Evolutionary conservation across 2,888 invertebrate genomes (phyloP).

Genomic region (Spodoptera littoralis): DNA sequence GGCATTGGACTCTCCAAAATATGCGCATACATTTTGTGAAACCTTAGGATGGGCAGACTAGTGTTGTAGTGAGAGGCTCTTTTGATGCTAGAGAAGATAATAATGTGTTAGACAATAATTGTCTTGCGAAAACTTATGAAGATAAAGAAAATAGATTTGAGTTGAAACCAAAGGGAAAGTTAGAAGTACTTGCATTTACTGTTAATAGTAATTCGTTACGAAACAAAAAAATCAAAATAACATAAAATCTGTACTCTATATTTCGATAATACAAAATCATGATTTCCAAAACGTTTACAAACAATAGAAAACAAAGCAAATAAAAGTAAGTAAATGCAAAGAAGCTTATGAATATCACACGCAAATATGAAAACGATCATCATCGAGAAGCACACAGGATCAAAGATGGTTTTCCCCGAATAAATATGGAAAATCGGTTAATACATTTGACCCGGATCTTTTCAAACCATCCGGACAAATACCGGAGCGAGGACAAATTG

Average conservation of each 20-base stretch:
- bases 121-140: neutral
- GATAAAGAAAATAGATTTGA: neutral
- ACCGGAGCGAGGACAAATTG: slow-evolving; percentile 66
- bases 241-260: neutral
- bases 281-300: neutral
- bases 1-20: slow-evolving; percentile 34
- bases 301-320: neutral
- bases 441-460: slow-evolving; percentile 63
- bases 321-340: neutral
- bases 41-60: slow-evolving; percentile 6
- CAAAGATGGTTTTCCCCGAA: slow-evolving; percentile 16
- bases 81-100: neutral
- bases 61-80: slow-evolving; percentile 12
- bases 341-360: neutral
- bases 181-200: neutral
- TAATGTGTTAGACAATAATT: too few relatives aligned
- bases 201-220: too few relatives aligned
- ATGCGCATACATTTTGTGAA: slow-evolving; percentile 43
- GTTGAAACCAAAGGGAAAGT: too few relatives aligned
- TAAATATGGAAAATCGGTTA: slow-evolving; percentile 38
- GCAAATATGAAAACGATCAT: neutral
- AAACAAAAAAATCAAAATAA: neutral
- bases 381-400: slow-evolving; percentile 2
- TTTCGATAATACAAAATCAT: too few relatives aligned
- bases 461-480: slow-evolving; percentile 56